phyloP scores from a whole-genome alignment of 2,113 vertebrate genomes.

The Oenanthe melanoleuca region DNA sequence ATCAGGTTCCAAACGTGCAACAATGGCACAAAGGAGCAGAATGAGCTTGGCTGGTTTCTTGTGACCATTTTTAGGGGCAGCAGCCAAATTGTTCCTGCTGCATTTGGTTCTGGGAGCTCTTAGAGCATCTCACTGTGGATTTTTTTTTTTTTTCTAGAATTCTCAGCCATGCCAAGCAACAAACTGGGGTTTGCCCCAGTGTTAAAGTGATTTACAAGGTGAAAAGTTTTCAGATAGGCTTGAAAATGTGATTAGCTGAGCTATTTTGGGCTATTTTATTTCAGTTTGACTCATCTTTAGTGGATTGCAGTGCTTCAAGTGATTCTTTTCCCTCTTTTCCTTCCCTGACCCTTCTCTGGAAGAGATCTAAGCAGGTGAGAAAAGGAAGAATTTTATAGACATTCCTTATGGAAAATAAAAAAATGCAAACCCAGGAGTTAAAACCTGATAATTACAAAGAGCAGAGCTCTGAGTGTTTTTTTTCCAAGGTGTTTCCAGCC shows the following conservation, averaged over 20 bases:
- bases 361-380: not conserved
- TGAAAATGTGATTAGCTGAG: not conserved
- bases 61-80: slow-evolving; percentile 8
- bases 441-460: not conserved
- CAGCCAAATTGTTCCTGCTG: slow-evolving; percentile 19
- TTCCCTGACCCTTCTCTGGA: not conserved
- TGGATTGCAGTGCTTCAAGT: not conserved
- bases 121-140: not conserved
- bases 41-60: not conserved
- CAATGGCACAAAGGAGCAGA: slow-evolving; percentile 12
- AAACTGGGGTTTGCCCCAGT: not conserved
- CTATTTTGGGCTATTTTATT: not conserved
- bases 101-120: not conserved
- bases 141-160: not conserved
- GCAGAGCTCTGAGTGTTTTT: not conserved
- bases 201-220: not conserved
- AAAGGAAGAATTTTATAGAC: not conserved
- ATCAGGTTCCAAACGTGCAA: slow-evolving; percentile 27
- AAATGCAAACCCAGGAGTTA: not conserved
- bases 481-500: not conserved
- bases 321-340: not conserved
- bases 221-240: not conserved
- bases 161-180: not conserved
- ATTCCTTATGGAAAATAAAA: not conserved
- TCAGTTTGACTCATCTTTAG: not conserved